Percentiles rank a stretch among this genome's conserved stretches.
phyloP scores from a whole-genome alignment of 2,888 invertebrate genomes.

The Trachelus iudaicus region DNA sequence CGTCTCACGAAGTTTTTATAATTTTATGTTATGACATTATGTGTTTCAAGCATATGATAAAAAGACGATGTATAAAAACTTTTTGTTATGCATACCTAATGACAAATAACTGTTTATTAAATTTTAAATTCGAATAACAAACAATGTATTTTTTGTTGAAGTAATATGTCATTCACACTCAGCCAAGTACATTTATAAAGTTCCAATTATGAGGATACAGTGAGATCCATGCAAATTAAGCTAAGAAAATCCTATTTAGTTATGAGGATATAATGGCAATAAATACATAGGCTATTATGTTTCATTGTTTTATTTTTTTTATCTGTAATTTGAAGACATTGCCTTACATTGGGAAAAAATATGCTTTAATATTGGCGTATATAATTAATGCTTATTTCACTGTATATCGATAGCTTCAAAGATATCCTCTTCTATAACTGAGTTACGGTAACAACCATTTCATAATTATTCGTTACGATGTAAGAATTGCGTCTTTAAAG shows the following conservation, averaged over 20 bases:
- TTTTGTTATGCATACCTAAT: neutral
- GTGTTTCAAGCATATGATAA: neutral
- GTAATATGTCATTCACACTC: neutral
- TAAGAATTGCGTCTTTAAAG: neutral
- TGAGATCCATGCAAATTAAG: neutral
- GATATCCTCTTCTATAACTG: slow-evolving; percentile 2
- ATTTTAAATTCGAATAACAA: neutral
- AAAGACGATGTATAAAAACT: neutral
- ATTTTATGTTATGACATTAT: neutral
- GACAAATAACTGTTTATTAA: neutral
- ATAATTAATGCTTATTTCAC: slow-evolving; percentile 6
- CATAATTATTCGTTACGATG: neutral
- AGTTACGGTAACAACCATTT: slow-evolving; percentile 2
- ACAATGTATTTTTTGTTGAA: neutral
- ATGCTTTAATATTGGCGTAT: slow-evolving; percentile 8
- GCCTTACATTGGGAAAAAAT: slow-evolving; percentile 20
- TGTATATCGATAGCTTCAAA: slow-evolving; percentile 4
- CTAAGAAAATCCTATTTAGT: neutral
- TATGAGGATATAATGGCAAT: neutral
- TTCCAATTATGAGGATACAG: neutral
- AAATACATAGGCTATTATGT: neutral
- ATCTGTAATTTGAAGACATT: neutral
- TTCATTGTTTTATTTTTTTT: neutral
- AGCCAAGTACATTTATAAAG: neutral
- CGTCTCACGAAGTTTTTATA: neutral